phyloP scores from a whole-genome alignment of 2,888 invertebrate genomes.

The Mongoloraphidia duomilia region DNA sequence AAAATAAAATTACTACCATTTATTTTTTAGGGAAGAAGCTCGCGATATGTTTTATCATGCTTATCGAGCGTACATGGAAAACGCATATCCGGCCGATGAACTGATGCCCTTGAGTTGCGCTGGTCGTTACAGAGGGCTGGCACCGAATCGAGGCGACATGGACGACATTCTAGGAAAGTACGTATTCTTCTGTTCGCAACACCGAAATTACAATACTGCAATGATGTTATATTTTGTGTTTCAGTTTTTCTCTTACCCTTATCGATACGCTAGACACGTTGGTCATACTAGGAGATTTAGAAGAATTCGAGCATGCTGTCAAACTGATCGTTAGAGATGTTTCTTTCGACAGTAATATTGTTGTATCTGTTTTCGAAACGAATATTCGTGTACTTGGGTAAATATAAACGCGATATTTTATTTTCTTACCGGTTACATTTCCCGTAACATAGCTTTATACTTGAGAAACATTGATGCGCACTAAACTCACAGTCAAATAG shows the following conservation, averaged over 20 bases:
- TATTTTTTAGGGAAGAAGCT: conserved; percentile 62
- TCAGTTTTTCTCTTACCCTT: conserved; percentile 88
- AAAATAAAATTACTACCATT: not conserved
- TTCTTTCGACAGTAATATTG: conserved; percentile 82
- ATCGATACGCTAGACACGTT: conserved; percentile 90
- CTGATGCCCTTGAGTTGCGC: conserved; percentile 93
- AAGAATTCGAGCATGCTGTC: conserved; percentile 87
- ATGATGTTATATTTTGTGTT: conserved; percentile 25
- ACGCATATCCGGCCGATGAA: conserved; percentile 97
- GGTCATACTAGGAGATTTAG: conserved; percentile 79
- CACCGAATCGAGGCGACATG: conserved; percentile 86
- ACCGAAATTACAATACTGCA: not conserved
- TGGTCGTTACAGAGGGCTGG: conserved; percentile 79
- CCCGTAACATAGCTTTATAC: not conserved
- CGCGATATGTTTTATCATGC: conserved; percentile 96
- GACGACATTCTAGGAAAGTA: conserved; percentile 96
- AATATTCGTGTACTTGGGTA: conserved; percentile 96
- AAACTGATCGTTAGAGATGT: conserved; percentile 75
- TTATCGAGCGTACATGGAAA: conserved; percentile 88
- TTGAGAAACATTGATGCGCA: too few species aligned
- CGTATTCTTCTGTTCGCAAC: conserved; percentile 27
- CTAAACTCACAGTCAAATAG: too few species aligned
- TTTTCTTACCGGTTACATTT: not conserved
- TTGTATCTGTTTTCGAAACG: conserved; percentile 96
- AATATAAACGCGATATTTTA: conserved; percentile 20